Base-by-base conservation (phyloP, 2,113 vertebrate species). In the Varanus salvator region DNA sequence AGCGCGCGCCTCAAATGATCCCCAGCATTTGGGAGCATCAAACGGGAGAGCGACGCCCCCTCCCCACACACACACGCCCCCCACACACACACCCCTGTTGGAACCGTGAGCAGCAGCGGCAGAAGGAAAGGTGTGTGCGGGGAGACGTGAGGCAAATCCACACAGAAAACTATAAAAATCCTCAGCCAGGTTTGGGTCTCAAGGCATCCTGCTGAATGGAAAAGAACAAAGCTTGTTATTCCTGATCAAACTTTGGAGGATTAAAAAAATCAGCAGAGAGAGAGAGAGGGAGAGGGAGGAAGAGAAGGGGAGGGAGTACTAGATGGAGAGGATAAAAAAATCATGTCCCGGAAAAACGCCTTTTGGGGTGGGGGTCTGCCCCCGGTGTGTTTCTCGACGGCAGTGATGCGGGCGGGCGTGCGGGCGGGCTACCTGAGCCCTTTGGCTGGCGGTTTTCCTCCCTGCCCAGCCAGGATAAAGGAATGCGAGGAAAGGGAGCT, bases 141-240 rank as follows among this genome's bases (percentile, higher is more conserved):
- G 31, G 11, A 7, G 50, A 95, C 94, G 97, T 95, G 96, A 95
- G 96, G 96, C 93, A 96, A 96, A 96, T 96, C 97, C 96, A 97
- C 97, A 97, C 96, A 14, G 60, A 34, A 76, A 84, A 82, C 44
- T 9, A 34, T 52, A 76, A 76, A 89, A 97, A 97, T 97, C 97
- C 97, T 97, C 96, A 96, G 96, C 96, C 95, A 97, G 97, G 98
- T 96, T 96, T 96, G 96, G 84, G 29, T 98, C 97, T 98, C 98
- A 98, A 98, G 98, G 98, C 98, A 99, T 99, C 98, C 98, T 98
- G 98, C 97, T 98, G 88, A 97, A 97, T 97, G 82, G 75, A 97
- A 97, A 97, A 97, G 96, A 97, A 97, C 97, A 98, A 97, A 97
- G 96, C 97, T 97, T 98, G 97, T 98, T 98, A 98, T 97, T 98